phyloP scores from a whole-genome alignment of 2,113 vertebrate genomes.

The zebrafish (Danio rerio) region DNA sequence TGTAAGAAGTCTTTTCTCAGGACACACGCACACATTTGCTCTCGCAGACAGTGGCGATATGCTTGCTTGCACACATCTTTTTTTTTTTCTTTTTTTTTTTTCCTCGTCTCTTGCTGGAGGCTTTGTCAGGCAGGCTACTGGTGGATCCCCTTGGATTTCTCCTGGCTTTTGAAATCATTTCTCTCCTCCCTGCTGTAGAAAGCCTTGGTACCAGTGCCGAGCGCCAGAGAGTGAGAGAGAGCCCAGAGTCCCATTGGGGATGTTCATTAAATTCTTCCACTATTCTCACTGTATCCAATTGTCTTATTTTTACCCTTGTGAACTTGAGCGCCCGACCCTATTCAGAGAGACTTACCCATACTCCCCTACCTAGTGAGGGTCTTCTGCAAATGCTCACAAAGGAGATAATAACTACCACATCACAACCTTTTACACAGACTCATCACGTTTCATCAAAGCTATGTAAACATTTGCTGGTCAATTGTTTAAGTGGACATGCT shows the following conservation, averaged over 20 bases:
- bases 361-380: conserved; percentile 40
- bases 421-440: neutral
- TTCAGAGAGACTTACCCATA: conserved; percentile 53
- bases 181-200: conserved; percentile 51
- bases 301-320: conserved; percentile 67
- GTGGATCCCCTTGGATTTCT: conserved; percentile 74
- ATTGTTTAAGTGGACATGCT: neutral
- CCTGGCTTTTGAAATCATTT: conserved; percentile 72
- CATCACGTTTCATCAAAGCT: neutral
- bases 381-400: conserved; percentile 51
- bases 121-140: conserved; percentile 70
- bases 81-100: conserved; percentile 57
- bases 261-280: conserved; percentile 76
- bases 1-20: conserved; percentile 57
- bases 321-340: conserved; percentile 50
- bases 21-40: conserved; percentile 26
- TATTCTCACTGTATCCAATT: conserved; percentile 57
- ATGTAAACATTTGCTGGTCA: neutral
- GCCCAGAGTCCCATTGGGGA: conserved; percentile 66
- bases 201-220: conserved; percentile 67
- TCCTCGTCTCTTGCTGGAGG: conserved; percentile 67
- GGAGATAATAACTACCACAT: conserved; percentile 56
- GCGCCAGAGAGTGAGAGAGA: conserved; percentile 16
- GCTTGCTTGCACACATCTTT: conserved; percentile 55
- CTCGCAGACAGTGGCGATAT: conserved; percentile 60